Percentiles rank a stretch among this genome's conserved stretches.
Evolutionary conservation across 2,797 vertebrate species (phyloP).

Genomic region (Rhabdomys pumilio): DNA sequence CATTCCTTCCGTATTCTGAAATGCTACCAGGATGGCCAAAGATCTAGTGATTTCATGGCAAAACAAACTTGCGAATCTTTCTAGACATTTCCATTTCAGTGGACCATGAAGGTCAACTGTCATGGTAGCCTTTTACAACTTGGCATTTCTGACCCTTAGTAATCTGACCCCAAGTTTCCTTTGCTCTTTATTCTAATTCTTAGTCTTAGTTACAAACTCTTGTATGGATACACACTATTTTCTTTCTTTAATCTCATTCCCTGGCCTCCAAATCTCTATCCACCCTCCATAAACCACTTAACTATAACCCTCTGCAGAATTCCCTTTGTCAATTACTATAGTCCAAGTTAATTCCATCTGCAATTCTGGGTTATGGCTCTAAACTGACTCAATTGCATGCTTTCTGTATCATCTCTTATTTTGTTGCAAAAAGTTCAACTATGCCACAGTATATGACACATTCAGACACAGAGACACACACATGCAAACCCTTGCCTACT

Average conservation of each 20-base stretch:
- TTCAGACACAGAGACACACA: neutral
- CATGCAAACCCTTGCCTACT: neutral
- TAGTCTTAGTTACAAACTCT: neutral
- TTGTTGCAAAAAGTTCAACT: conserved; percentile 50
- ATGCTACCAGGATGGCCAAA: neutral
- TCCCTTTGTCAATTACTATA: conserved; percentile 2
- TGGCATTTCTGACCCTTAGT: neutral
- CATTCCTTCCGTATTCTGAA: neutral
- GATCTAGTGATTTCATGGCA: conserved; percentile 14
- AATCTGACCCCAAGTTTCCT: neutral
- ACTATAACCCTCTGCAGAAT: neutral
- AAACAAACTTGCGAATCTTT: conserved; percentile 30
- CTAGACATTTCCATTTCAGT: conserved; percentile 15
- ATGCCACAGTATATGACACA: conserved; percentile 34
- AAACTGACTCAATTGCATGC: conserved; percentile 14
- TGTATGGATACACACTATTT: neutral
- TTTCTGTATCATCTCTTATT: conserved; percentile 36
- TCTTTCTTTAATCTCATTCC: conserved; percentile 10
- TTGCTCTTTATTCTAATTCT: neutral
- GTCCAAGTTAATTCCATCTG: conserved; percentile 25
- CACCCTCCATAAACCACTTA: neutral
- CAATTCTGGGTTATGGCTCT: neutral
- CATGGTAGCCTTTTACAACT: neutral
- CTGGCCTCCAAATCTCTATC: neutral
- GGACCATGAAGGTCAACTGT: neutral